Evolutionary conservation across 2,113 vertebrate genomes (phyloP), one percentile per base, ranked within the genome.

Genomic region (Trichechus manatus): DNA sequence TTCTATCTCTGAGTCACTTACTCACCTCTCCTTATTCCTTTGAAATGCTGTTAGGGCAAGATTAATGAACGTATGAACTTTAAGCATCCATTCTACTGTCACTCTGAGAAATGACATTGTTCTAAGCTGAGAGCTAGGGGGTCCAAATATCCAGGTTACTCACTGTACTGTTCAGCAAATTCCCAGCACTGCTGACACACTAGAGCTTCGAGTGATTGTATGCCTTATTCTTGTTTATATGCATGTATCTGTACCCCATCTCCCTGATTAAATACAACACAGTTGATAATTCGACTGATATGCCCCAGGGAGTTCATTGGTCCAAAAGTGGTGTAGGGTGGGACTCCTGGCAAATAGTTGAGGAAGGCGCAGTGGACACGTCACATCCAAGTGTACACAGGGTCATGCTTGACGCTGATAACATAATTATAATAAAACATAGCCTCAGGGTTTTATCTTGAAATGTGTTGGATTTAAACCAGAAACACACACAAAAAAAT

Each of bases 391-490:
- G 19, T 1, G 14, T 7, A 42, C 27, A 31, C 27, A 31, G 31
- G n/a, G 3, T 70, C 91, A 39, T 44, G 39, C 61, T 94, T 64
- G 31, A 84, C 74, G 31, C 14, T 68, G 70, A 74, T 39, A 81
- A 86, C 95, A 63, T 87, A 96, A 85, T 94, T 87, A 42, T 3
- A 44, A 68, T 6, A 72, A 92, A 89, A 97, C 59, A n/a, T 13
- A 79, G 64, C 68, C 70, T 42, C 29, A 22, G 50, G 23, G 10
- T 70, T 86, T 84, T 70, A 92, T 83, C 78, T 66, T 87, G 68
- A 95, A 86, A 94, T 25, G 23, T 33, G 56, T 44, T 3, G 5
- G 61, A 64, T 0, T 15, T 75, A 79, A 93, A 91, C 9, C 7
- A 63, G 77, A 63, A 64, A 86, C 64, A 63, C 42, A 63, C 39